Evolutionary conservation across 2,797 vertebrate genomes (phyloP), one percentile per base, ranked within the genome.

Genomic region (Apodemus agrarius): DNA sequence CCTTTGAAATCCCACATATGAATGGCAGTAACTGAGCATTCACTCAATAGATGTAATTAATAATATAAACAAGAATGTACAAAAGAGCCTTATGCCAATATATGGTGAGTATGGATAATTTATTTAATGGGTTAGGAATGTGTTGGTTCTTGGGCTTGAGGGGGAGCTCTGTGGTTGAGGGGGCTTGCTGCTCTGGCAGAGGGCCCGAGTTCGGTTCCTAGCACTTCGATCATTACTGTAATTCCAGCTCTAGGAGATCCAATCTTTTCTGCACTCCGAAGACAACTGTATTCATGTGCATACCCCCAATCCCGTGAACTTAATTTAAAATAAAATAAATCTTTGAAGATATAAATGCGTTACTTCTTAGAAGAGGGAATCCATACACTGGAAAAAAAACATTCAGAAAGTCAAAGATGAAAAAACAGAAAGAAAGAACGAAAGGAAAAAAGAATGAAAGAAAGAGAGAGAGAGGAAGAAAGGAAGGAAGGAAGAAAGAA

Each of bases 121-220:
- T 81, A 57, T 81, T 93, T 88, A 22, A 75, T 75, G 4, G 86
- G 34, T 79, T 74, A 90, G 94, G 69, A 96, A 92, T 65, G 16
- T 88, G n/a, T 72, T 31, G 19, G 43, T 52, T n/a, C 63, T 65
- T 69, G 29, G 34, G 43, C 31, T 10, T 14, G 34, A 86, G 49
- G 22, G 21, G 52, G 29, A 26, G 13, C 31, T 17, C 8, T n/a
- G 13, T 52, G 22, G 22, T 72, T 72, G 37, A 37, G 8, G 21
- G 46, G 26, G 34, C 14, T 54, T 54, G 34, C 21, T 72, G 14
- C 24, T 72, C 46, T 72, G 37, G 31, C 8, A 54, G 11, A 12
- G 34, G 46, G 72, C 34, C 65, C 11, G 34, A 72, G 43, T 87
- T 54, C 29, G 29, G 7, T 72, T 72, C 46, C 26, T 29, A 24